A percentile compares a stretch with the other conserved stretches of the same genome.
phyloP scores from a whole-genome alignment of 2,888 invertebrate genomes.

The Lochmaea crataegi region DNA sequence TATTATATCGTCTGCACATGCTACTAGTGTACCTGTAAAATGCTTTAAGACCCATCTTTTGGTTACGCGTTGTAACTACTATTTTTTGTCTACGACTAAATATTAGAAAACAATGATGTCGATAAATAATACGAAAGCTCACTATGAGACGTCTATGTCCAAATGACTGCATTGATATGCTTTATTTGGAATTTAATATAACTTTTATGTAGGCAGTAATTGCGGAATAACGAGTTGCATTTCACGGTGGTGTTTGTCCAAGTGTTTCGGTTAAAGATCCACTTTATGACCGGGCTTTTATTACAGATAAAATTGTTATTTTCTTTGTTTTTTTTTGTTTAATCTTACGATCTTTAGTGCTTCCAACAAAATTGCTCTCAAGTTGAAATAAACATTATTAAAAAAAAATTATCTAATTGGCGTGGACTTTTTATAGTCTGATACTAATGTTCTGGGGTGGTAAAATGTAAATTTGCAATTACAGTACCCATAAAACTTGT shows the following conservation, averaged over 20 bases:
- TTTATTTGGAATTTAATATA: conserved; percentile 55
- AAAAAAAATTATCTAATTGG: not conserved
- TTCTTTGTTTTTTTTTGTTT: conserved; percentile 32
- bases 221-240: conserved; percentile 52
- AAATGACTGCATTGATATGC: conserved; percentile 37
- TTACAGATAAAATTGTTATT: conserved; percentile 32
- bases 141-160: conserved; percentile 23
- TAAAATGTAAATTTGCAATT: too few species aligned
- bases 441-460: too few species aligned
- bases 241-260: conserved; percentile 47
- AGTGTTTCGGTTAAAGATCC: conserved; percentile 41
- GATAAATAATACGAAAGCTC: not conserved
- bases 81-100: too few species aligned
- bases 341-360: conserved; percentile 25
- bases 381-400: conserved; percentile 2
- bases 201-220: conserved; percentile 55
- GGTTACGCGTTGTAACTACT: too few species aligned
- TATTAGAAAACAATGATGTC: too few species aligned
- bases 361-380: not conserved
- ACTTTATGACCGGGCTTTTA: conserved; percentile 39
- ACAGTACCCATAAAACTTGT: too few species aligned
- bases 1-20: too few species aligned
- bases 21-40: too few species aligned
- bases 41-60: too few species aligned
- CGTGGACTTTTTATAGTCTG: too few species aligned